These are phyloP conservation scores for Phania funesta DNA, from an alignment of 2,888 invertebrate genomes.

Conservation along the genomic window DNA sequence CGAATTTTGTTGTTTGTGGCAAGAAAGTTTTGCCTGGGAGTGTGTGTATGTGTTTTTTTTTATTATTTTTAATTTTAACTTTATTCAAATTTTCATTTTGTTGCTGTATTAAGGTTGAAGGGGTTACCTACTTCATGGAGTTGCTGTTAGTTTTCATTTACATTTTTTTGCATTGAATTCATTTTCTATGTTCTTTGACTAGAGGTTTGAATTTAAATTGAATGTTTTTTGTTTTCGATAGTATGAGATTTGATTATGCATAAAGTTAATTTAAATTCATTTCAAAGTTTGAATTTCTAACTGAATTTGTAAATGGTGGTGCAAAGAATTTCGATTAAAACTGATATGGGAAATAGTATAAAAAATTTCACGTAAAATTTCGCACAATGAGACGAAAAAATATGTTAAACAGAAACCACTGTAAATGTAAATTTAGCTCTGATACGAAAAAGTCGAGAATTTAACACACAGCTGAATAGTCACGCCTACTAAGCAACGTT, in stretches of 20 bases:
- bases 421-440: too few species aligned
- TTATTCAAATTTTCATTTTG: slow-evolving; percentile 61
- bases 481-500: too few species aligned
- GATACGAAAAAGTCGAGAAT: too few species aligned
- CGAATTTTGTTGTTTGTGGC: slow-evolving; percentile 57
- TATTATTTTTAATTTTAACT: slow-evolving; percentile 53
- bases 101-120: slow-evolving; percentile 43
- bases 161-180: not conserved
- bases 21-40: slow-evolving; percentile 60
- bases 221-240: slow-evolving; percentile 24
- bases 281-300: slow-evolving; percentile 32
- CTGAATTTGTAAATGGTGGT: slow-evolving; percentile 1
- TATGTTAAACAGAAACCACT: too few species aligned
- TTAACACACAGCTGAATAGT: too few species aligned
- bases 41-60: not conserved
- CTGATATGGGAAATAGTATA: not conserved
- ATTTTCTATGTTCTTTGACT: slow-evolving; percentile 27
- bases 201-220: slow-evolving; percentile 58
- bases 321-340: not conserved
- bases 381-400: too few species aligned
- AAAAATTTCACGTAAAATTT: too few species aligned
- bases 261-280: slow-evolving; percentile 64
- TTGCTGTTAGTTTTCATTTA: slow-evolving; percentile 18
- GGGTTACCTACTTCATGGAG: slow-evolving; percentile 35
- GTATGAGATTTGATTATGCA: slow-evolving; percentile 43